Evolutionary conservation across 2,113 vertebrate genomes (phyloP), one percentile per base, ranked within the genome.

Genomic region (Muntiacus reevesi): DNA sequence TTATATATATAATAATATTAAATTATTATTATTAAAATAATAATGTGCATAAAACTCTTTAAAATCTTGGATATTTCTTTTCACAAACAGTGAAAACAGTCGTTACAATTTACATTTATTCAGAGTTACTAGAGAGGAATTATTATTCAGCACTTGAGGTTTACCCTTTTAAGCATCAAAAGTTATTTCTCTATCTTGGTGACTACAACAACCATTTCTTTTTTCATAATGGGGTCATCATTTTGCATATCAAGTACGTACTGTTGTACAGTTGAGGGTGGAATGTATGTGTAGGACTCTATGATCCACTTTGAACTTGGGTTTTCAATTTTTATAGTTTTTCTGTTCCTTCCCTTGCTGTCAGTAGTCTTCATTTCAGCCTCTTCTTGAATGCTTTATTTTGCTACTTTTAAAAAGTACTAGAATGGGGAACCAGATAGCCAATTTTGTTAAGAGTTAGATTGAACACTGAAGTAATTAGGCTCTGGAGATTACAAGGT

Each of bases 351-450:
- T 86, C 54, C 7, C 78, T 64, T 97, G 8, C 74, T 85, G 11
- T 97, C 25, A 28, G 57, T 76, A 55, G 76, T 62, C 50, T 87
- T 94, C 71, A 89, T 33, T 87, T 93, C 67, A 15, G 21, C 93
- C 64, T 97, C 54, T 92, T 96, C 33, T 89, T 97, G 52, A 91
- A 45, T 52, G 74, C 93, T 92, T 97, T 19, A 43, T 90, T 91
- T 97, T 93, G 52, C 47, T 81, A 21, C 45, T 95, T 86, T 94
- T 52, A 64, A 27, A 43, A 76, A 43, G 12, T 57, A 71, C 87
- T 87, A 84, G 52, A 36, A 17, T 94, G 17, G 64, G 15, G 97
- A 94, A 79, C n/a, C 59, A 95, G 47, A 84, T 92, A 91, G 94
- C 19, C 5, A 79, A 14, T 94, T 82, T 95, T 94, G 15, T 94